Evolutionary conservation across 2,888 invertebrate genomes (phyloP).

Genomic region (Cryptocheilus praepositus): DNA sequence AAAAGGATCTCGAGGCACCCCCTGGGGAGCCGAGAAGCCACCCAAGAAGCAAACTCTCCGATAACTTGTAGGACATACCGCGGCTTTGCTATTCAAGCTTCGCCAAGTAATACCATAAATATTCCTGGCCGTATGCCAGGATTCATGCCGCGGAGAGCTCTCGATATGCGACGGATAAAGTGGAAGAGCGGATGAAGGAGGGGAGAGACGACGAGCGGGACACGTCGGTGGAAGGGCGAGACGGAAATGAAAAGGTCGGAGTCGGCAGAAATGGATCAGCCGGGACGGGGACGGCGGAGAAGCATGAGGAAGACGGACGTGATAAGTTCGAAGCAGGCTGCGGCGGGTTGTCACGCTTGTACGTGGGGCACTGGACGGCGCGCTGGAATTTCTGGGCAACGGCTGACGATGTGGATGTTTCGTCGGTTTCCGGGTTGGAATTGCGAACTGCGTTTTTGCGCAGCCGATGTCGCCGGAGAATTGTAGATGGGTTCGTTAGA

Average conservation of each 20-base stretch:
- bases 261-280: not conserved
- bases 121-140: slow-evolving; percentile 57
- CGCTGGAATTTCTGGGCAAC: not conserved
- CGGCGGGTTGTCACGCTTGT: not conserved
- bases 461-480: too few relatives aligned
- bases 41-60: slow-evolving; percentile 71
- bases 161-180: slow-evolving; percentile 44
- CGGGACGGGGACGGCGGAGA: too few relatives aligned
- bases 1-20: slow-evolving; percentile 62
- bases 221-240: not conserved
- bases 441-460: too few relatives aligned
- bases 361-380: not conserved
- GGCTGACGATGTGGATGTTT: too few relatives aligned
- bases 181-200: slow-evolving; percentile 41
- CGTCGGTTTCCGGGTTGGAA: too few relatives aligned
- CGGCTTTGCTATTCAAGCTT: slow-evolving; percentile 63
- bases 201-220: not conserved
- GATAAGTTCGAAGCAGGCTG: not conserved
- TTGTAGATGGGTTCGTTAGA: too few relatives aligned
- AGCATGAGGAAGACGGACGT: too few relatives aligned
- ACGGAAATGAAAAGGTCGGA: not conserved
- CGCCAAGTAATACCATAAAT: slow-evolving; percentile 63
- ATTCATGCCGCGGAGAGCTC: slow-evolving; percentile 45
- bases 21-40: slow-evolving; percentile 70
- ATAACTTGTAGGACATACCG: slow-evolving; percentile 69